phyloP scores from a whole-genome alignment of 2,888 invertebrate species.

The Cephus rjabovi region DNA sequence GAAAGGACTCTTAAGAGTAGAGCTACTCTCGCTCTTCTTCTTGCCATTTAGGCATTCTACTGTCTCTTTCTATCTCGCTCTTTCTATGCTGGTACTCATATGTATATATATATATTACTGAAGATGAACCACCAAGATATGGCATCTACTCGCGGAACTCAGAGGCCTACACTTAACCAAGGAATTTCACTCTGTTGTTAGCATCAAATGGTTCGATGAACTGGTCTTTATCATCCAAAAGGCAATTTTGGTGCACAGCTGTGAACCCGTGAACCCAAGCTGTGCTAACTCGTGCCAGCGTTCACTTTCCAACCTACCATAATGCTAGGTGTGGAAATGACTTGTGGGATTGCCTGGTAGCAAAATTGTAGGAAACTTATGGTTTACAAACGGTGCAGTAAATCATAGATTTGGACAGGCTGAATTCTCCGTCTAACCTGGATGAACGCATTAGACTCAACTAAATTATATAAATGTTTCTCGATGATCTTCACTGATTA shows the following conservation, averaged over 20 bases:
- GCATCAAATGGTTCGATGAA: background rate
- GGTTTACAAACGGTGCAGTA: constrained; percentile 56
- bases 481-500: background rate
- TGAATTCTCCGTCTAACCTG: background rate
- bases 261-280: constrained; percentile 22
- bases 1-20: background rate
- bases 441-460: background rate
- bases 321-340: constrained; percentile 66
- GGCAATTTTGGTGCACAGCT: constrained; percentile 46
- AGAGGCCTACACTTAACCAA: background rate
- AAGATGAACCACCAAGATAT: too few species aligned
- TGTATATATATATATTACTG: too few species aligned
- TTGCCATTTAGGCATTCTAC: too few species aligned
- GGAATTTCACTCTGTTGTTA: background rate
- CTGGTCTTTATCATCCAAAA: constrained; percentile 15
- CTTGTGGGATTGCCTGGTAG: constrained; percentile 59
- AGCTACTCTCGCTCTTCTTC: background rate
- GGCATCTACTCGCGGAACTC: background rate
- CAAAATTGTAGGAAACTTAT: constrained; percentile 57
- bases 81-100: too few species aligned
- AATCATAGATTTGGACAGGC: constrained; percentile 48
- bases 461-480: background rate
- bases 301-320: background rate
- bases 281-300: constrained; percentile 2
- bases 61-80: too few species aligned